These are phyloP conservation scores for Endomychus coccineus DNA, from an alignment of 2,888 invertebrate genomes.

Conservation along the genomic window DNA sequence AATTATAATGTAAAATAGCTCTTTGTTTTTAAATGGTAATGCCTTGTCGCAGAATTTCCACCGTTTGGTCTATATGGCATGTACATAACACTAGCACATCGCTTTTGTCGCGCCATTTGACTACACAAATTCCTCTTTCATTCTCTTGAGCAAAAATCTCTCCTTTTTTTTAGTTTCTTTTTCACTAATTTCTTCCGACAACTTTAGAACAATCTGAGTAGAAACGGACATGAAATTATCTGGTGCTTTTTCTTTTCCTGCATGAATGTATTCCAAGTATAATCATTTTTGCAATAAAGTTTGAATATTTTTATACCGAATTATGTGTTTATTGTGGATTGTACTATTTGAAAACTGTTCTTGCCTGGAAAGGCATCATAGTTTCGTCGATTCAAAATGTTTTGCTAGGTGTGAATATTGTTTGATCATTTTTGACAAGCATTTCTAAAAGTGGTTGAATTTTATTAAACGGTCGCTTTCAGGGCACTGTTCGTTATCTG, in stretches of 20 bases:
- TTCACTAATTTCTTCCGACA: slow-evolving; percentile 5
- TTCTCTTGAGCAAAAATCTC: slow-evolving; percentile 7
- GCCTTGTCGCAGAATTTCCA: slow-evolving; percentile 19
- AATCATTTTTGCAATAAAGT: slow-evolving; percentile 8
- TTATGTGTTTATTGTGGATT: slow-evolving; percentile 9
- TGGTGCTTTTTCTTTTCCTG: slow-evolving; percentile 7
- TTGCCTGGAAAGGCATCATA: slow-evolving; percentile 7
- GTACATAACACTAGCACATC: slow-evolving; percentile 28
- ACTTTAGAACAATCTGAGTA: slow-evolving; percentile 11
- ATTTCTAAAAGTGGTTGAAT: slow-evolving; percentile 10
- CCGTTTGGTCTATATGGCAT: slow-evolving; percentile 24
- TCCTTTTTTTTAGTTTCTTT: slow-evolving; percentile 5
- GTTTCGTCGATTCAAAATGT: slow-evolving; percentile 13
- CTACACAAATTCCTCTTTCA: slow-evolving; percentile 20
- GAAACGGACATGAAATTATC: slow-evolving; percentile 9
- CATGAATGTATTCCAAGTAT: slow-evolving; percentile 15
- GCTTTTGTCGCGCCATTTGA: slow-evolving; percentile 32
- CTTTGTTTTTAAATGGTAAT: slow-evolving; percentile 12
- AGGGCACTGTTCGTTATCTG: slow-evolving; percentile 15
- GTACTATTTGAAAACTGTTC: slow-evolving; percentile 6
- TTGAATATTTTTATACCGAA: slow-evolving; percentile 14
- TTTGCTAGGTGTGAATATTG: slow-evolving; percentile 6
- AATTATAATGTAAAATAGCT: slow-evolving; percentile 25
- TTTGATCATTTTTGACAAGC: slow-evolving; percentile 5
- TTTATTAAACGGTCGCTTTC: slow-evolving; percentile 10